Base-by-base conservation (phyloP, 2,113 vertebrate genomes). In the Saguinus imperator region DNA sequence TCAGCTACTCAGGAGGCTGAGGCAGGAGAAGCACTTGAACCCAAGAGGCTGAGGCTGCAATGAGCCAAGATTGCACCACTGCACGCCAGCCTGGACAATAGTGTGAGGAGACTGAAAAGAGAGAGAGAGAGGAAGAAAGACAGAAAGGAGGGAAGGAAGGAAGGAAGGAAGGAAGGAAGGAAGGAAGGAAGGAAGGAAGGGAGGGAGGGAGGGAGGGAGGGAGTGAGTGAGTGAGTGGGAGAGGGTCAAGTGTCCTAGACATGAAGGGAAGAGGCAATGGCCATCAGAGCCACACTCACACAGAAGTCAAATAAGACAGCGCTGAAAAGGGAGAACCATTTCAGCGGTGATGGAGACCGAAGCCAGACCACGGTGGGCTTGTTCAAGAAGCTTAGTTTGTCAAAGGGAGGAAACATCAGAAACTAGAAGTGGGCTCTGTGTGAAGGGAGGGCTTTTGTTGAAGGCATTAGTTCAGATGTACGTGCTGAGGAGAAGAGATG, bases 401-500 rank as follows among this genome's bases (percentile, higher is more conserved):
- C n/a, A 79, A 89, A n/a, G 29, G 66, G 40, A 79, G 81, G 72
- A 87, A 75, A 87, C 3, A 57, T 45, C 29, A 10, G 25, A 66
- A 37, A 52, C 64, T 68, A 48, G 32, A 77, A 79, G 61, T 84
- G 23, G 23, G 27, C 11, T 95, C 40, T 92, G 61, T 66, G 73
- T 80, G 83, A 77, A 79, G 70, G 66, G 37, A 55, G 68, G 29
- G 29, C 82, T 97, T 97, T 75, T 79, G 29, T 52, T 90, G 76
- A 85, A 75, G 48, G 14, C n/a, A 25, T 85, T 50, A 88, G 52
- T 93, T 98, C 88, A 73, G 45, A 72, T 96, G 43, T 85, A 45
- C 48, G 77, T 5, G 21, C 55, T 25, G 23, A 91, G 21, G 9
- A 21, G 6, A 82, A 81, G 50, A 85, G 72, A 66, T 8, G n/a